Percentiles rank a stretch among this genome's conserved stretches.
phyloP scores from a whole-genome alignment of 2,113 vertebrate species.

The Sakesphorus luctuosus region DNA sequence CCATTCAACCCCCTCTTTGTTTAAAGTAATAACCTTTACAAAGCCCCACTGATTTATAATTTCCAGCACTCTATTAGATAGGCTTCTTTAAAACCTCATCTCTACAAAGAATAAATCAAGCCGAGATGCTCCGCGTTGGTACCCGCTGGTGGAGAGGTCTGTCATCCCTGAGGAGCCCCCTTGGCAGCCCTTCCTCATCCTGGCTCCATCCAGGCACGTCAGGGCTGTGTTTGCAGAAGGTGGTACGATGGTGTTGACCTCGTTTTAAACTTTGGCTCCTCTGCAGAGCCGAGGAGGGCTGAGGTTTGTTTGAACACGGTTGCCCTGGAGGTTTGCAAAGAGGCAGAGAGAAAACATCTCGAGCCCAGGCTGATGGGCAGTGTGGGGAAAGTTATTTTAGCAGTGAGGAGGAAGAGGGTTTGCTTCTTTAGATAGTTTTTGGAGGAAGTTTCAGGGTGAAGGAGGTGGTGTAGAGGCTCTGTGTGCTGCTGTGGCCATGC shows the following conservation, averaged over 20 bases:
- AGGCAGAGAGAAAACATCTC: not conserved
- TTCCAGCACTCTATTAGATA: slow-evolving; percentile 75
- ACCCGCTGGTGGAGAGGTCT: not conserved
- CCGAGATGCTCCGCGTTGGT: not conserved
- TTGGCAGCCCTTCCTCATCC: not conserved
- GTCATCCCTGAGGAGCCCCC: not conserved
- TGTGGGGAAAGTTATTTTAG: not conserved
- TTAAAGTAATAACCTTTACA: slow-evolving; percentile 84
- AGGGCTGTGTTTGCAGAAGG: not conserved
- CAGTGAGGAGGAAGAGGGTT: not conserved
- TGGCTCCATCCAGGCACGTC: not conserved
- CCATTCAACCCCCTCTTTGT: slow-evolving; percentile 84
- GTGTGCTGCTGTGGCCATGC: rapidly evolving
- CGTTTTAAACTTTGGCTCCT: not conserved
- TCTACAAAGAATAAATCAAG: slow-evolving; percentile 25
- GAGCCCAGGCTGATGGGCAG: not conserved
- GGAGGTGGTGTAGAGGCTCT: not conserved
- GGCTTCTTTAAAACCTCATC: slow-evolving; percentile 28
- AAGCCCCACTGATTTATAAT: slow-evolving; percentile 88
- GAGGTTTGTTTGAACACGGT: not conserved
- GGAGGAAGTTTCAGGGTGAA: not conserved
- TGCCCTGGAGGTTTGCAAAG: not conserved
- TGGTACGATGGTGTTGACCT: not conserved
- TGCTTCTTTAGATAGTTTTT: rapidly evolving
- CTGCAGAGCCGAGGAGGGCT: rapidly evolving